Conservation (phyloP, 92 coral and sea anemone species). For the Hydrozoanthus gracilis region DNA sequence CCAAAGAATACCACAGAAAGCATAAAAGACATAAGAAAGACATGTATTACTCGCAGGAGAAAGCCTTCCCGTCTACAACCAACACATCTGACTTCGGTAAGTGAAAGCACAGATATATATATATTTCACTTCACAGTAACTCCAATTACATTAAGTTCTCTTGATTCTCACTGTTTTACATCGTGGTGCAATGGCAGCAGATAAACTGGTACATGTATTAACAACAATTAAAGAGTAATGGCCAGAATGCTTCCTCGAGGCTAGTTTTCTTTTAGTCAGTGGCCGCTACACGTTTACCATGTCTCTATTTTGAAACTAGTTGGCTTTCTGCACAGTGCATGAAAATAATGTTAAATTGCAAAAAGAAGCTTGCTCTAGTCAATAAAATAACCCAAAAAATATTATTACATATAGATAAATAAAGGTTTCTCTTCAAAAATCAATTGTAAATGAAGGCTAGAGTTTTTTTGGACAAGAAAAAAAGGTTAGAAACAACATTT, state of each 20-base stretch:
- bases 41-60: conserved; percentile 4
- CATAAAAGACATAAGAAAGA: conserved; percentile 11
- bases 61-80: neutral
- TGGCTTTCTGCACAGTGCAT: too few species aligned
- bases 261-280: neutral
- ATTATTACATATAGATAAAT: too few species aligned
- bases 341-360: too few species aligned
- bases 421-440: too few species aligned
- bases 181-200: neutral
- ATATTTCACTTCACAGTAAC: neutral
- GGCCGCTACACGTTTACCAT: neutral
- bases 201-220: neutral
- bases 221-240: neutral
- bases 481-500: too few species aligned
- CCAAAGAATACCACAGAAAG: conserved; percentile 33
- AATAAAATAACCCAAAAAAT: too few species aligned
- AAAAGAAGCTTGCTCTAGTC: too few species aligned
- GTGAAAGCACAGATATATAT: neutral
- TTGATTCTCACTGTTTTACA: neutral
- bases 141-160: neutral
- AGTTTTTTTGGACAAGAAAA: too few species aligned
- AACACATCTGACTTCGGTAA: conserved; percentile 9
- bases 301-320: neutral
- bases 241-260: conserved; percentile 1
- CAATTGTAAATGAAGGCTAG: too few species aligned